Base-by-base conservation (phyloP, 2,888 invertebrate species). In the Sisyra nigra region DNA sequence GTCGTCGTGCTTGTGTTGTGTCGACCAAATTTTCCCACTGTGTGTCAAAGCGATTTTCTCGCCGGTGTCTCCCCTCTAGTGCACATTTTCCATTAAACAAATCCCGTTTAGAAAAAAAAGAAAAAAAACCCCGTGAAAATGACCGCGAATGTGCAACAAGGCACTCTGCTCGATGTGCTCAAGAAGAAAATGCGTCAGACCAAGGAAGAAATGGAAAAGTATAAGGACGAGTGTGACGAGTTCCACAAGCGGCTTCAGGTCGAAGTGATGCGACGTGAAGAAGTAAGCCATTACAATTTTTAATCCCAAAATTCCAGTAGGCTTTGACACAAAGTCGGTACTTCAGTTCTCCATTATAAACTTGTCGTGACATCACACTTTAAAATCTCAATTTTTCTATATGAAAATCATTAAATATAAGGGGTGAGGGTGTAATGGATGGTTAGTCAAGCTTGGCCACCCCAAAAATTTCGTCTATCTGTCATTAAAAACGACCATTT, bases 181-280 rank as follows among this genome's bases (percentile, higher is more conserved):
- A 97, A 97, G 79, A 93, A 94, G 79, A 98, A 97, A 80, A 97
- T 97, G 96, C 80, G 92, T 56, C 91, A 92, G 69, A 89, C 94
- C 57, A 93, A 94, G 72, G 93, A 94, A 67, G 97, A 97, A 74
- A 88, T 94, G 82, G 97, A 97, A 67, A 84, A 88, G 68, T 91
- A 89, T 72, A 93, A 89, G 72, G 96, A 97, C 68, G 91, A 92
- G 66, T 88, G 89, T 66, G 94, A 94, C 68, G 91, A 92, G 68
- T 87, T 82, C 66, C 87, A 89, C 68, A 86, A 91, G 74, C 83
- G 89, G 66, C 76, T 92, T 64, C 91, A 92, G 72, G 78, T 86
- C 64, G 94, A 94, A 78, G 78, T 88, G 66, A 85, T 89, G 75
- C 82, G 93, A 66, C 82, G 93, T 65, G 93, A 94, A 79, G 93